Conservation (phyloP, 35 echinoderm and acorn worm species). For the Diadema setosum region DNA sequence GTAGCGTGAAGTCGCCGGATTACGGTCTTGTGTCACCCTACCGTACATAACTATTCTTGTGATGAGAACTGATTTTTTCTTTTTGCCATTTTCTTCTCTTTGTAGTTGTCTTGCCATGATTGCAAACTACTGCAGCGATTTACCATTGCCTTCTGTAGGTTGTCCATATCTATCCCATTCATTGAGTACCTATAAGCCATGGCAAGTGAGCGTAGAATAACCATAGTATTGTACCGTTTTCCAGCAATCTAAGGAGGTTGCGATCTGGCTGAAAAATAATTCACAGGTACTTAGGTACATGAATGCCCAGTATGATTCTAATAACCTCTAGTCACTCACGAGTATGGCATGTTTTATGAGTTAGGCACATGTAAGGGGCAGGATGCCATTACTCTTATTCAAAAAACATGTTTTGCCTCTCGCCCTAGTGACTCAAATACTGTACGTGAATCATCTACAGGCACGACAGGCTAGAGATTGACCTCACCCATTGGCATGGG, state of each 20-base stretch:
- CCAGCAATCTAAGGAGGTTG: not conserved
- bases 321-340: not conserved
- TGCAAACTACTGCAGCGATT: not conserved
- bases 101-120: not conserved
- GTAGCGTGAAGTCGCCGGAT: not conserved
- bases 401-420: too few species aligned
- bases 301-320: not conserved
- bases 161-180: not conserved
- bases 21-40: not conserved
- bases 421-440: too few species aligned
- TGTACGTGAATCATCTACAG: too few species aligned
- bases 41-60: not conserved
- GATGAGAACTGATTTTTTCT: not conserved
- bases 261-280: not conserved
- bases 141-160: not conserved
- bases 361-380: too few species aligned
- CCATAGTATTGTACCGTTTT: not conserved
- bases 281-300: not conserved
- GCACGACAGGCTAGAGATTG: too few species aligned
- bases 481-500: too few species aligned
- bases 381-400: too few species aligned
- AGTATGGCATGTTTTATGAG: too few species aligned
- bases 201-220: not conserved
- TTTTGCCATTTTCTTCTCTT: not conserved
- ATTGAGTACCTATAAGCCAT: not conserved